Evolutionary conservation across 2,888 invertebrate genomes (phyloP).

Genomic region (Epinotia brunnichana): DNA sequence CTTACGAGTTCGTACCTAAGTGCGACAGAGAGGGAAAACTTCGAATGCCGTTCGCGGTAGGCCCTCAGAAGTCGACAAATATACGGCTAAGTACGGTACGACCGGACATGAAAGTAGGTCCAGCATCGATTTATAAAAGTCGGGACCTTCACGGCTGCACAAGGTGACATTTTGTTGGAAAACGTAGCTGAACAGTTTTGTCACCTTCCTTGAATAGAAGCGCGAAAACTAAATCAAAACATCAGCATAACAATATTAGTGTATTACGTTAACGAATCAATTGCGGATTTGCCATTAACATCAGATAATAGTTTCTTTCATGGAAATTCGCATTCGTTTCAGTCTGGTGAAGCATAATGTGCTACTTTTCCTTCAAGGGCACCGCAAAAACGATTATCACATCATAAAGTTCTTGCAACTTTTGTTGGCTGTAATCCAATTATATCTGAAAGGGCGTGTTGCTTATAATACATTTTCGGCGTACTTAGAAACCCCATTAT

Average conservation of each 20-base stretch:
- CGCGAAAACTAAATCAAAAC: too few species aligned
- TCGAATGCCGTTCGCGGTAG: too few species aligned
- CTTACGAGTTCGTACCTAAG: too few species aligned
- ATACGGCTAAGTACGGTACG: conserved; percentile 8
- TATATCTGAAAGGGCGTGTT: neutral
- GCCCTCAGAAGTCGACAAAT: conserved; percentile 31
- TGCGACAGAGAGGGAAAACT: too few species aligned
- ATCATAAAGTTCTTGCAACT: conserved; percentile 4
- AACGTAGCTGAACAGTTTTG: conserved; percentile 1
- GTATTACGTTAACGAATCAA: neutral
- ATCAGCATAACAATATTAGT: neutral
- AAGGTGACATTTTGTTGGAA: conserved; percentile 3
- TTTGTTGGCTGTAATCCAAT: conserved; percentile 4
- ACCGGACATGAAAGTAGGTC: conserved; percentile 9
- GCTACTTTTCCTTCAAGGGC: neutral
- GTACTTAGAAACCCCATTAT: neutral
- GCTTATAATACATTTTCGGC: conserved; percentile 12
- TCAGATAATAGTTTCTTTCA: neutral
- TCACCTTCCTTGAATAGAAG: neutral
- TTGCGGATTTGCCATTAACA: neutral
- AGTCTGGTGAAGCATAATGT: neutral
- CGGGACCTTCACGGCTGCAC: neutral
- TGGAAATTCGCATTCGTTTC: neutral
- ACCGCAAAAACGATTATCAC: conserved; percentile 2
- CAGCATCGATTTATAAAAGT: conserved; percentile 23